These are phyloP conservation scores for Steinernema khuongi DNA, from an alignment of 1,140 invertebrate genomes.

Conservation along the genomic window DNA sequence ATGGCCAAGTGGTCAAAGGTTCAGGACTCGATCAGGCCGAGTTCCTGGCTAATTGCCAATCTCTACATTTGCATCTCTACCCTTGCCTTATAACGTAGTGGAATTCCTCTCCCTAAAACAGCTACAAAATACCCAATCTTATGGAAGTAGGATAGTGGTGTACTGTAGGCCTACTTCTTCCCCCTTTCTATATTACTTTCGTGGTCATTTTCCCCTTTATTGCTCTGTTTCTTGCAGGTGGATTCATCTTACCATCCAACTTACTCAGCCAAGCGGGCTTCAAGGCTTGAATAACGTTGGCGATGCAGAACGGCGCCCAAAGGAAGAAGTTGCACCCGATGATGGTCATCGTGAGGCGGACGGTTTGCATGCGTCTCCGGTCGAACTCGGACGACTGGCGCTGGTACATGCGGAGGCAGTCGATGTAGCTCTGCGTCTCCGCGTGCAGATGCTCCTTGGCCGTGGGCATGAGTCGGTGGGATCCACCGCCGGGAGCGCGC, in stretches of 20 bases:
- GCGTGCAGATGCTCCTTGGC: conserved; percentile 26
- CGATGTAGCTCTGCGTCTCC: conserved; percentile 46
- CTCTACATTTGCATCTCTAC: too few relatives aligned
- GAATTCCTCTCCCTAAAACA: too few relatives aligned
- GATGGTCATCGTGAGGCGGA: conserved; percentile 72
- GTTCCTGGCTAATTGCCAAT: too few relatives aligned
- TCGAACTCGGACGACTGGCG: conserved; percentile 51
- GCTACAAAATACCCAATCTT: too few relatives aligned
- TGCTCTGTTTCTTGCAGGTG: too few relatives aligned
- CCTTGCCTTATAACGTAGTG: too few relatives aligned
- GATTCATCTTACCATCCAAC: conserved; percentile 7
- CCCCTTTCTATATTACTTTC: too few relatives aligned
- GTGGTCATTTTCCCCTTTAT: too few relatives aligned
- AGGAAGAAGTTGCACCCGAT: conserved; percentile 70
- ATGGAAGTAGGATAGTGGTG: too few relatives aligned
- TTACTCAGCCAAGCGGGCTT: conserved; percentile 40
- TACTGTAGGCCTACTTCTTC: neutral
- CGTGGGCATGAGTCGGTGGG: neutral
- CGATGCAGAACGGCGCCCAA: conserved; percentile 68
- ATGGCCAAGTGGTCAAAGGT: too few relatives aligned
- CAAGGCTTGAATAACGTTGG: conserved; percentile 60
- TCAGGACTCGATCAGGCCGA: too few relatives aligned
- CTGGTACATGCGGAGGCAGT: conserved; percentile 42
- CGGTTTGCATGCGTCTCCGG: conserved; percentile 66
- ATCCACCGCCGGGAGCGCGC: conserved; percentile 16